Evolutionary conservation across 2,797 vertebrate species (phyloP).

Genomic region (Cryptoprocta ferox): DNA sequence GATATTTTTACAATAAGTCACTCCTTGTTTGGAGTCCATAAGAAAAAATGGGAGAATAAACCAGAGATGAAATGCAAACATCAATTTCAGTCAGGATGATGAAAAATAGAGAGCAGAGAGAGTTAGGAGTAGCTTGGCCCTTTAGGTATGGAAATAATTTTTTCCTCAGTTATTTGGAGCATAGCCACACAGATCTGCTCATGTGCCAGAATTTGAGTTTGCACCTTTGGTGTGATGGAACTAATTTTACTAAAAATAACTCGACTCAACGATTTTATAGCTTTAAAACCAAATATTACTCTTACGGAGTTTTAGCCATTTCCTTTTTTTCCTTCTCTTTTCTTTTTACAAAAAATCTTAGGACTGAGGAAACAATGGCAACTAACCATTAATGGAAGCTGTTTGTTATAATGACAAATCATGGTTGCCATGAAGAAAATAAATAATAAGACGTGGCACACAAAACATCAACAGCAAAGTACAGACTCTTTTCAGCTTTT

Average conservation of each 20-base stretch:
- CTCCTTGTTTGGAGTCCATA: neutral
- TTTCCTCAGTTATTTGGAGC: constrained; percentile 38
- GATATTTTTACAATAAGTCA: neutral
- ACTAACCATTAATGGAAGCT: neutral
- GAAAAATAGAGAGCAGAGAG: neutral
- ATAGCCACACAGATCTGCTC: neutral
- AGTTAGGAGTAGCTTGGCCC: neutral
- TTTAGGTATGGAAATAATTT: neutral
- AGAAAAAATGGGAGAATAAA: constrained; percentile 16
- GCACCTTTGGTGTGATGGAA: neutral
- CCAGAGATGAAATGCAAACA: neutral
- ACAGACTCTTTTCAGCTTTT: neutral
- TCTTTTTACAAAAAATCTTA: neutral
- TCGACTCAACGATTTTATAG: constrained; percentile 12
- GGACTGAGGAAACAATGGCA: neutral
- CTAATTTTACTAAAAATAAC: constrained; percentile 43
- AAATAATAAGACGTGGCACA: neutral
- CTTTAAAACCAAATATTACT: constrained; percentile 40
- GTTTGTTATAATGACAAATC: neutral
- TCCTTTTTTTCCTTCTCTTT: neutral
- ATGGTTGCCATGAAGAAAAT: neutral
- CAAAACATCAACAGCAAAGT: neutral
- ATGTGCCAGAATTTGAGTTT: constrained; percentile 32
- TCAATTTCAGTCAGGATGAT: neutral
- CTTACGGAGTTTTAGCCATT: constrained; percentile 3